phyloP scores from a whole-genome alignment of 2,888 invertebrate species.

The Zygothrica quintamaculata region DNA sequence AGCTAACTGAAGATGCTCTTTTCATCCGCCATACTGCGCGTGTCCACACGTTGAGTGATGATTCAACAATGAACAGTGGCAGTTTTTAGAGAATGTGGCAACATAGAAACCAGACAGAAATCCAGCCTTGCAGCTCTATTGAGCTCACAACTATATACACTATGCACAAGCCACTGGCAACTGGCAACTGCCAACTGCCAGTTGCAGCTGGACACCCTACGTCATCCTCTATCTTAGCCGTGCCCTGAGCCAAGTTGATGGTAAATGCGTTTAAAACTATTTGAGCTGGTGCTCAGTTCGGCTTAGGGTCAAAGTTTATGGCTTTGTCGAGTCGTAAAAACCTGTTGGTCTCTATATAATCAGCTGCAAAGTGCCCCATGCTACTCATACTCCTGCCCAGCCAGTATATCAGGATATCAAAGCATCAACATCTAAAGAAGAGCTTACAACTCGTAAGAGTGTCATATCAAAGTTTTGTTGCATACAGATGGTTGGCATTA shows the following conservation, averaged over 20 bases:
- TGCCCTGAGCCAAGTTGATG: slow-evolving; percentile 28
- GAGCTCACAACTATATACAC: neutral
- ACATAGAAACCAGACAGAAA: slow-evolving; percentile 18
- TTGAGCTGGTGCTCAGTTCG: slow-evolving; percentile 73
- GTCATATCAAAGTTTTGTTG: slow-evolving; percentile 61
- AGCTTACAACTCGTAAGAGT: slow-evolving; percentile 60
- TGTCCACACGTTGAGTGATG: slow-evolving; percentile 60
- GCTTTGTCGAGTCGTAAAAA: slow-evolving; percentile 71
- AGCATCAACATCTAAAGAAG: slow-evolving; percentile 16
- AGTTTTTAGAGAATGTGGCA: slow-evolving; percentile 52
- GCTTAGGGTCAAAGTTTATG: slow-evolving; percentile 78
- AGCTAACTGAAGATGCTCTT: slow-evolving; percentile 34
- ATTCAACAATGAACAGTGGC: slow-evolving; percentile 77
- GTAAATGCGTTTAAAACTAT: slow-evolving; percentile 71
- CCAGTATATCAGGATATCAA: slow-evolving; percentile 4
- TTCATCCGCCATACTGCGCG: neutral
- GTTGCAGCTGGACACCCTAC: slow-evolving; percentile 40
- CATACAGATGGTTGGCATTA: slow-evolving; percentile 31
- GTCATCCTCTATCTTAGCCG: slow-evolving; percentile 15
- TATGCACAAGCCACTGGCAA: neutral
- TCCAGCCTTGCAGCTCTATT: slow-evolving; percentile 17
- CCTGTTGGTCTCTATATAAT: slow-evolving; percentile 67
- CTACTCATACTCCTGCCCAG: neutral
- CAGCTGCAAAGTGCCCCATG: slow-evolving; percentile 49
- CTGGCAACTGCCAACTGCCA: slow-evolving; percentile 25